These are phyloP conservation scores for Melanostoma scalare DNA, from an alignment of 2,888 invertebrate species.

Conservation along the genomic window DNA sequence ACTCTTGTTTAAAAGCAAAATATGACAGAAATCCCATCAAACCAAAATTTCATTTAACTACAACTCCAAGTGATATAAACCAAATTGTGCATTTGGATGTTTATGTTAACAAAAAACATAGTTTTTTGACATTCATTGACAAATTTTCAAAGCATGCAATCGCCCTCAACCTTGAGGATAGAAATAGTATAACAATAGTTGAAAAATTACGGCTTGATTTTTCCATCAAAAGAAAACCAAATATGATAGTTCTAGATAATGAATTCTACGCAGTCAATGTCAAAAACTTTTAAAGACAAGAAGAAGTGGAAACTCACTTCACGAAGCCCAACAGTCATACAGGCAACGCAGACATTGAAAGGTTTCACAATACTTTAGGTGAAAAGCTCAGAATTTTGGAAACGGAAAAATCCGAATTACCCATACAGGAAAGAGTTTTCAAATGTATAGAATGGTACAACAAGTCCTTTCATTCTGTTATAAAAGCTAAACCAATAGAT, in stretches of 20 bases:
- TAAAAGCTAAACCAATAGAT: no score
- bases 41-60: no score
- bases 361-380: neutral
- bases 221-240: constrained; percentile 14
- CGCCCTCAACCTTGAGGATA: no score
- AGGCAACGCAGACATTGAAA: neutral
- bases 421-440: constrained; percentile 31
- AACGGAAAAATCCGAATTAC: constrained; percentile 28
- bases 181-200: neutral
- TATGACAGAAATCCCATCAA: no score
- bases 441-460: constrained; percentile 43
- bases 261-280: constrained; percentile 9
- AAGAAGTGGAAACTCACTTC: constrained; percentile 16
- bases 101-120: no score
- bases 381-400: constrained; percentile 28
- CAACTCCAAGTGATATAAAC: no score
- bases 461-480: neutral
- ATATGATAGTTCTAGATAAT: constrained; percentile 13
- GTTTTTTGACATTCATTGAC: no score
- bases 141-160: no score
- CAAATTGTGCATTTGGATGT: no score
- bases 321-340: neutral
- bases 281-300: constrained; percentile 10
- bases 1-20: constrained; percentile 49
- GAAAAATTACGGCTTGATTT: constrained; percentile 2